phyloP scores from a whole-genome alignment of 2,113 vertebrate genomes.

The Rhinoptilus africanus region DNA sequence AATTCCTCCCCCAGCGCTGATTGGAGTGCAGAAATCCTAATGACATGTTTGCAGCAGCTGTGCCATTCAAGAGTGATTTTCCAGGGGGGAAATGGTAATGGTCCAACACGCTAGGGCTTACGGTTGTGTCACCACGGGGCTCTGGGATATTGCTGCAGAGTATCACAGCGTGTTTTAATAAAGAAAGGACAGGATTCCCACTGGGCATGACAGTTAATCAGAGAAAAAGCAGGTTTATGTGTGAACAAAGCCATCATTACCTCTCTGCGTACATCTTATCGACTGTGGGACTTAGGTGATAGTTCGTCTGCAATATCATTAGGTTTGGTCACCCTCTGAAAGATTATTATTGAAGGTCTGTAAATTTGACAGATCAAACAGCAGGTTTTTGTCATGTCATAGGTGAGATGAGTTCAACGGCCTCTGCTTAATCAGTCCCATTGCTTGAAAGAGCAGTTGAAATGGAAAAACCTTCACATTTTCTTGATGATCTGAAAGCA shows the following conservation, averaged over 20 bases:
- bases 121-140: conserved; percentile 46
- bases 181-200: conserved; percentile 54
- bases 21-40: conserved; percentile 58
- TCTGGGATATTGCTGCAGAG: conserved; percentile 59
- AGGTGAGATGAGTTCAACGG: background rate
- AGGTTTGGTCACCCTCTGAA: background rate
- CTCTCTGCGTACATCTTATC: background rate
- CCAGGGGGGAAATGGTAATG: conserved; percentile 60
- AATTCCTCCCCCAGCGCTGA: conserved; percentile 46
- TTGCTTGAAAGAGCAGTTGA: background rate
- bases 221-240: conserved; percentile 57
- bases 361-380: background rate
- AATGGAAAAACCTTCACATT: background rate
- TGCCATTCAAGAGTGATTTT: conserved; percentile 61
- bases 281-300: conserved; percentile 7
- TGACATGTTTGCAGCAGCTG: conserved; percentile 62
- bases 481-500: background rate
- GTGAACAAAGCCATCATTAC: conserved; percentile 64
- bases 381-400: background rate
- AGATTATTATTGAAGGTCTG: background rate
- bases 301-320: background rate
- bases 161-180: conserved; percentile 62
- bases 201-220: conserved; percentile 58
- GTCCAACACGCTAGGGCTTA: conserved; percentile 47
- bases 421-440: background rate